phyloP scores from a whole-genome alignment of 2,888 invertebrate genomes.

The Agriopis leucophaearia region DNA sequence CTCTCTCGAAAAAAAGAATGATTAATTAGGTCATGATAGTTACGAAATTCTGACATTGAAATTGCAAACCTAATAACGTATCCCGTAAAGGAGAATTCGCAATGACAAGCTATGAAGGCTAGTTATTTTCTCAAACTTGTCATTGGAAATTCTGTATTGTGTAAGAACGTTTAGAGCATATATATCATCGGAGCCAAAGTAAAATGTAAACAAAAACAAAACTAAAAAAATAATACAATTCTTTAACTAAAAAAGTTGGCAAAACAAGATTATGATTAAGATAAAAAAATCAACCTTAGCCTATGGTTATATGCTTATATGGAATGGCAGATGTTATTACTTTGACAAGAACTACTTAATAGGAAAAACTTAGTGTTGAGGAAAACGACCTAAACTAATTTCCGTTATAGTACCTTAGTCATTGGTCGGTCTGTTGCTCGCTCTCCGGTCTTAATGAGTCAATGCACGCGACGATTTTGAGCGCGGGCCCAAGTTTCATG shows the following conservation, averaged over 20 bases:
- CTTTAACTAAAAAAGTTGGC: neutral
- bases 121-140: too few relatives aligned
- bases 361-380: slow-evolving; percentile 41
- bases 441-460: slow-evolving; percentile 91
- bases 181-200: neutral
- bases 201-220: too few relatives aligned
- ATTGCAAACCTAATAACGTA: too few relatives aligned
- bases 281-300: neutral
- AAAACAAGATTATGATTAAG: neutral
- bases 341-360: neutral
- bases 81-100: too few relatives aligned
- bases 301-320: neutral
- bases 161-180: neutral
- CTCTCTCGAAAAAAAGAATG: too few relatives aligned
- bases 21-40: too few relatives aligned
- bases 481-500: slow-evolving; percentile 97
- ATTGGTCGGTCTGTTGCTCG: slow-evolving; percentile 69
- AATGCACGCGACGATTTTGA: slow-evolving; percentile 97
- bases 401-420: slow-evolving; percentile 66
- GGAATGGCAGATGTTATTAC: neutral
- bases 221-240: neutral
- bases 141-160: too few relatives aligned
- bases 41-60: too few relatives aligned
- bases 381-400: slow-evolving; percentile 43
- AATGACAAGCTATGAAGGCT: too few relatives aligned